Percentiles rank a stretch among this genome's conserved stretches.
These are phyloP conservation scores for Alligator sinensis DNA, from an alignment of 2,113 vertebrate species.

Conservation along the genomic window DNA sequence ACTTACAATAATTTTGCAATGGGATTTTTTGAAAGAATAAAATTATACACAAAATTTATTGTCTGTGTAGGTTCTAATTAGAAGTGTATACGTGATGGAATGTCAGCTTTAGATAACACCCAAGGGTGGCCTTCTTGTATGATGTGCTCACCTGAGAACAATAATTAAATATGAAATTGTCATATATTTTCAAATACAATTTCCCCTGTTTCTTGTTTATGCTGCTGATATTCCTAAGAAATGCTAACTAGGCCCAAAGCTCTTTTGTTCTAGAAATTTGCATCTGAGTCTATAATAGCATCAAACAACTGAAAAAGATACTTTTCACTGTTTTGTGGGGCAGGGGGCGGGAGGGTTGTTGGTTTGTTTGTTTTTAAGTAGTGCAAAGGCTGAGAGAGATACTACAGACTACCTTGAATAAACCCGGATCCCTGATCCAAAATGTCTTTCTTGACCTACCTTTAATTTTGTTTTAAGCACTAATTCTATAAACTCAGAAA, in stretches of 20 bases:
- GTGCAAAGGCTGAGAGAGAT: not conserved
- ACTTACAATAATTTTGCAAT: not conserved
- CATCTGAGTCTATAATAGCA: not conserved
- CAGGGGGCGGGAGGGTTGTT: too few species aligned
- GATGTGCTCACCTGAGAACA: not conserved
- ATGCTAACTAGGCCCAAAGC: not conserved
- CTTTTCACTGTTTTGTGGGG: not conserved
- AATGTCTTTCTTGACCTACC: not conserved
- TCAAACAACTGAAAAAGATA: not conserved
- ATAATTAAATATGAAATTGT: not conserved
- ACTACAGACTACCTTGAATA: not conserved
- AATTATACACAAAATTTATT: not conserved
- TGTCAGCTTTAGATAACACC: not conserved
- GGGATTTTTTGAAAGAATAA: not conserved
- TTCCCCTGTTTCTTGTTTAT: too few species aligned
- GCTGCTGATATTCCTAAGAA: too few species aligned
- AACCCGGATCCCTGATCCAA: not conserved
- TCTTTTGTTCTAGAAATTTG: not conserved
- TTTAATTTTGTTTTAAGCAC: not conserved
- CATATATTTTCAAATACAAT: not conserved
- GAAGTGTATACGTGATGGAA: not conserved
- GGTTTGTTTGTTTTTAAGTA: not conserved
- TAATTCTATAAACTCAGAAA: not conserved
- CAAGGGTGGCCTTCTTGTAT: not conserved
- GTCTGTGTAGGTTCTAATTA: not conserved